Conservation (phyloP, 2,888 invertebrate genomes). For the Phyllotreta cruciferae region DNA sequence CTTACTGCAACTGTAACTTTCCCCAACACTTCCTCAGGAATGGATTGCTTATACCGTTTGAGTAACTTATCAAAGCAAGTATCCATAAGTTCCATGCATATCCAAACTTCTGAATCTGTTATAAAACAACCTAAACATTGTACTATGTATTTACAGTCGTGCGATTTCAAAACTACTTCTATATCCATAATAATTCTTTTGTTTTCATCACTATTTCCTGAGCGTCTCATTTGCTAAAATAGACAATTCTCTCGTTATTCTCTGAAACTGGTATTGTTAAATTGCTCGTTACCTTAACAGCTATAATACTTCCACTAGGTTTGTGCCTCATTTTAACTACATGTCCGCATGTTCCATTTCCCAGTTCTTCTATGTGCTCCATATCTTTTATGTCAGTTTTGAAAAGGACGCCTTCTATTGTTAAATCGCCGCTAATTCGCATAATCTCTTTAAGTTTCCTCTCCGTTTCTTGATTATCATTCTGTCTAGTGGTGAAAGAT, state of each 20-base stretch:
- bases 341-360: slow-evolving; percentile 96
- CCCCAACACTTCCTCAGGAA: slow-evolving; percentile 95
- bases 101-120: slow-evolving; percentile 97
- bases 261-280: background rate
- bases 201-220: slow-evolving; percentile 95
- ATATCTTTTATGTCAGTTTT: slow-evolving; percentile 83
- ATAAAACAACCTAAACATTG: slow-evolving; percentile 98
- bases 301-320: slow-evolving; percentile 85
- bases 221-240: slow-evolving; percentile 91
- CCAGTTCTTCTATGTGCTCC: slow-evolving; percentile 85
- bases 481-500: slow-evolving; percentile 66
- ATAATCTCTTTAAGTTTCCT: slow-evolving; percentile 89
- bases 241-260: background rate
- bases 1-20: slow-evolving; percentile 95
- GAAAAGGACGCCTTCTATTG: slow-evolving; percentile 80
- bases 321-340: slow-evolving; percentile 96
- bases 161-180: slow-evolving; percentile 96
- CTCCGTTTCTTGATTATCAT: slow-evolving; percentile 73
- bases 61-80: slow-evolving; percentile 98
- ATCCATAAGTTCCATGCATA: slow-evolving; percentile 99
- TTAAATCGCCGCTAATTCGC: slow-evolving; percentile 90
- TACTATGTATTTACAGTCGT: slow-evolving; percentile 96
- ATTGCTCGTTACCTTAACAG: slow-evolving; percentile 78
- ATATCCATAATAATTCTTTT: slow-evolving; percentile 99
- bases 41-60: slow-evolving; percentile 83